Conservation (phyloP, 2,888 invertebrate species). For the Patella ulyssiponensis region DNA sequence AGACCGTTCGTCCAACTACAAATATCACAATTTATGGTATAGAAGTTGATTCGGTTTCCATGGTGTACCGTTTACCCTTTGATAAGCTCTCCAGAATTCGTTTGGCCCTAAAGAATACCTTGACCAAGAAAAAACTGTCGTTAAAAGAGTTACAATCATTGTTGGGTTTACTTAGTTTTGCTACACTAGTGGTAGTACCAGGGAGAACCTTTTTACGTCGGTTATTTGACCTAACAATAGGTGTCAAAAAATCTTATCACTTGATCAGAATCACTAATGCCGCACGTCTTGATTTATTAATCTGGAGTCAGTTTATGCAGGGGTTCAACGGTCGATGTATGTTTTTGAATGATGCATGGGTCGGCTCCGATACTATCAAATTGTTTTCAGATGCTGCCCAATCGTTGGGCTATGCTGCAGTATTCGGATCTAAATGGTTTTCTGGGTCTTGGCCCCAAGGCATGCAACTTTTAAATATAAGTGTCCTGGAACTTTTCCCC, state of each 20-base stretch:
- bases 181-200: too few species aligned
- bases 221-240: not conserved
- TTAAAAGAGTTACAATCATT: too few species aligned
- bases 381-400: conserved; percentile 14
- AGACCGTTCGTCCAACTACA: not conserved
- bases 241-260: not conserved
- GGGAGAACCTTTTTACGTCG: not conserved
- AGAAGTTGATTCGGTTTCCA: not conserved
- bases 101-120: not conserved
- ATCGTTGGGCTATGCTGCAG: conserved; percentile 15
- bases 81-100: not conserved
- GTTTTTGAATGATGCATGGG: not conserved
- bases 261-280: not conserved
- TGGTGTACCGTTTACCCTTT: not conserved
- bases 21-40: not conserved
- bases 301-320: conserved; percentile 1
- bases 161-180: too few species aligned
- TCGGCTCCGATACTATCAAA: not conserved
- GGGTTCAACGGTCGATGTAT: not conserved
- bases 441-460: conserved; percentile 6
- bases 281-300: not conserved
- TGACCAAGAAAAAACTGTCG: too few species aligned
- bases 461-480: conserved; percentile 7
- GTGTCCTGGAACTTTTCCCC: conserved; percentile 10
- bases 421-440: conserved; percentile 14